phyloP scores from a whole-genome alignment of 2,797 vertebrate genomes.

The Sciurus vulgaris region DNA sequence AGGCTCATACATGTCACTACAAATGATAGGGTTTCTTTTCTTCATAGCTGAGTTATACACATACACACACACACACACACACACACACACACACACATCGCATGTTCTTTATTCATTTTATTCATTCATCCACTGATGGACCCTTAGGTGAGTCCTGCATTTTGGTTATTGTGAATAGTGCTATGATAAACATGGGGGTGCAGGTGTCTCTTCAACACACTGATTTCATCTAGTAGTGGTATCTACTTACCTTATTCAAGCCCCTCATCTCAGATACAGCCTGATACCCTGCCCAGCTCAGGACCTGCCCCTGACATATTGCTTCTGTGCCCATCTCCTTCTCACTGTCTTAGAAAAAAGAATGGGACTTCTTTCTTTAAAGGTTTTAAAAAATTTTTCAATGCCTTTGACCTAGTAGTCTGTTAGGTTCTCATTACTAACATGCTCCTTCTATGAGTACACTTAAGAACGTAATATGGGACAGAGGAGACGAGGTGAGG shows the following conservation, averaged over 20 bases:
- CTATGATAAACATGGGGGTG: no score
- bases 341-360: background rate
- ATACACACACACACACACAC: no score
- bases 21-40: background rate
- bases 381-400: slow-evolving; percentile 21
- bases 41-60: background rate
- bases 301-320: accelerated
- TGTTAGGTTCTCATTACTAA: slow-evolving; percentile 29
- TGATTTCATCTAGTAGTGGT: no score
- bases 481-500: slow-evolving; percentile 12
- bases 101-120: background rate
- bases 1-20: no score
- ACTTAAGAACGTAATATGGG: background rate
- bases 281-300: background rate
- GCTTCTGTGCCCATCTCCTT: background rate
- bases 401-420: slow-evolving; percentile 41
- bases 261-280: background rate
- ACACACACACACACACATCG: no score
- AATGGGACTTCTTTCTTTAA: background rate
- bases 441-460: slow-evolving; percentile 37
- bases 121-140: background rate
- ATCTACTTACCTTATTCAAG: background rate
- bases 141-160: background rate
- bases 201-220: background rate
- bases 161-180: background rate